Percentiles rank a stretch among this genome's conserved stretches.
phyloP scores from a whole-genome alignment of 1,140 invertebrate species.

The Caenorhabditis briggsae region DNA sequence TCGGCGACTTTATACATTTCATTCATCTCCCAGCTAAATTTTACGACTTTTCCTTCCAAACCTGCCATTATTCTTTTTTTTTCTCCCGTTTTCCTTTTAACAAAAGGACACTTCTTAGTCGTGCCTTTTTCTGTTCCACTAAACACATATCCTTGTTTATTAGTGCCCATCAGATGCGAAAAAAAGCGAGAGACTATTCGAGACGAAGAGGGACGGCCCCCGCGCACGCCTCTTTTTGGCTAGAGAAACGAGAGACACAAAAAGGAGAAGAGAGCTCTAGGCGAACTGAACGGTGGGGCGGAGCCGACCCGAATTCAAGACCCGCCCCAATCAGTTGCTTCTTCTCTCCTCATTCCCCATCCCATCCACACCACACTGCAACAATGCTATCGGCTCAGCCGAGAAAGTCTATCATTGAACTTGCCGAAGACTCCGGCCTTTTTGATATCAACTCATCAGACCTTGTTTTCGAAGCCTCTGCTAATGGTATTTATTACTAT shows the following conservation, averaged over 20 bases:
- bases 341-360: background rate
- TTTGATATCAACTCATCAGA: slow-evolving; percentile 71
- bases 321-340: slow-evolving; percentile 55
- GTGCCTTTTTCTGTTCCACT: slow-evolving; percentile 17
- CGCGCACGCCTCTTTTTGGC: background rate
- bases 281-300: slow-evolving; percentile 51
- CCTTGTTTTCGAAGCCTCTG: slow-evolving; percentile 70
- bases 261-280: background rate
- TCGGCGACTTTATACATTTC: background rate
- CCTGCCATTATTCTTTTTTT: background rate
- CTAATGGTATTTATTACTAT: slow-evolving; percentile 70
- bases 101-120: background rate
- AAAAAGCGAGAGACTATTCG: background rate
- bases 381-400: slow-evolving; percentile 52
- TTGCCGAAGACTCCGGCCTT: slow-evolving; percentile 70
- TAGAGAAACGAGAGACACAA: slow-evolving; percentile 17
- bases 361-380: background rate
- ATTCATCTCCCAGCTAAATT: background rate
- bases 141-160: slow-evolving; percentile 47
- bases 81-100: no score
- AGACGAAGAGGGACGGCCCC: slow-evolving; percentile 8
- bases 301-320: slow-evolving; percentile 38
- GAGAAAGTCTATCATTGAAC: slow-evolving; percentile 70
- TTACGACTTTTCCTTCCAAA: background rate
- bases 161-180: slow-evolving; percentile 22